Conservation (phyloP, 2,113 vertebrate genomes). For the Dicaeum eximium region DNA sequence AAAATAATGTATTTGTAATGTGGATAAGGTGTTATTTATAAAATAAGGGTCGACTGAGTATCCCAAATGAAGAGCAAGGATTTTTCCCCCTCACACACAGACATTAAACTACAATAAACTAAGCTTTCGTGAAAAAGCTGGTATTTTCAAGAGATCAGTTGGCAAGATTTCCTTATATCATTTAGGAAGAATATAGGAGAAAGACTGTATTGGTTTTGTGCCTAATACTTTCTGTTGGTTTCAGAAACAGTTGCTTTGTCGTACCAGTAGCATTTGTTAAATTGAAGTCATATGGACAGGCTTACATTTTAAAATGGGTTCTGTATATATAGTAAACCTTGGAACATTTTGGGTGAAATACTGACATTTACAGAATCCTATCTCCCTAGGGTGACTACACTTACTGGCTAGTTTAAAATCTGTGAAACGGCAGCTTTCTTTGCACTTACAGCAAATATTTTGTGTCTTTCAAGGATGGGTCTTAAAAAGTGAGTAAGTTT, state of each 20-base stretch:
- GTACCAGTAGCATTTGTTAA: background rate
- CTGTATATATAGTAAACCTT: background rate
- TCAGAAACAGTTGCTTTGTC: background rate
- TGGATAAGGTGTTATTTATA: background rate
- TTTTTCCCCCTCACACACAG: background rate
- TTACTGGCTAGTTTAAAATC: background rate
- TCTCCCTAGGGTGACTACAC: background rate
- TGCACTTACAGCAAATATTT: background rate
- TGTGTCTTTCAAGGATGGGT: background rate
- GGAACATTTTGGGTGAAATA: background rate
- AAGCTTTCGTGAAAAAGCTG: background rate
- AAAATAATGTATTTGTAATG: background rate
- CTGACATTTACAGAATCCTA: background rate
- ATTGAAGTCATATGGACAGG: background rate
- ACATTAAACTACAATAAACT: background rate
- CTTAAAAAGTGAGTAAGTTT: background rate
- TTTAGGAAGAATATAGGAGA: background rate
- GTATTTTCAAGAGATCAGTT: background rate
- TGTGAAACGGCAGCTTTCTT: background rate
- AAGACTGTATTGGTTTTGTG: background rate
- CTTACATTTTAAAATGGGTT: background rate
- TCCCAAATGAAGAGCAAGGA: background rate
- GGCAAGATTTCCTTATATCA: background rate
- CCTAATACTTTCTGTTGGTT: background rate
- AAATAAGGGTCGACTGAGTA: background rate